A percentile compares a stretch with the other conserved stretches of the same genome.
These are phyloP conservation scores for Fragum fragum DNA, from an alignment of 2,888 invertebrate genomes.

Conservation along the genomic window DNA sequence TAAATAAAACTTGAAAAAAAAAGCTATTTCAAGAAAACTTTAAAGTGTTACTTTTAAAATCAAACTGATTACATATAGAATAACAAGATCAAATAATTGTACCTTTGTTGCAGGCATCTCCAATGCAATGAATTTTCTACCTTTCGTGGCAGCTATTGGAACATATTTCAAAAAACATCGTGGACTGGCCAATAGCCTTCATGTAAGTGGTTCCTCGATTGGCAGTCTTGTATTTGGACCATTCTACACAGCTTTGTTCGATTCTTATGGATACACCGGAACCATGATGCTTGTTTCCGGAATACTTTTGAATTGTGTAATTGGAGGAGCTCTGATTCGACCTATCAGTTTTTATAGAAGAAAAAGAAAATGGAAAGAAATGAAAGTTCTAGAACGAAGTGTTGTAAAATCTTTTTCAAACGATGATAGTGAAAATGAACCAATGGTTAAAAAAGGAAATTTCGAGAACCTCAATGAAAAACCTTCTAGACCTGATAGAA, in stretches of 20 bases:
- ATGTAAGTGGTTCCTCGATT: constrained; percentile 51
- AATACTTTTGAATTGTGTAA: constrained; percentile 45
- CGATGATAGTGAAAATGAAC: background rate
- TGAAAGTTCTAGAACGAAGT: background rate
- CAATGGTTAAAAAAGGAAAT: background rate
- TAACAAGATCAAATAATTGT: no score
- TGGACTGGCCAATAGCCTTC: constrained; percentile 54
- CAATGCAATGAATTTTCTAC: constrained; percentile 40
- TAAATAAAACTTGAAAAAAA: no score
- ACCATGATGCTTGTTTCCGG: constrained; percentile 55
- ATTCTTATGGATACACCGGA: constrained; percentile 51
- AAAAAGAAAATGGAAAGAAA: background rate
- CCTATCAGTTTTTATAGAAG: constrained; percentile 41
- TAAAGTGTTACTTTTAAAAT: no score
- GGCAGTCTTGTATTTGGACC: constrained; percentile 58
- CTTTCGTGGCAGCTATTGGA: constrained; percentile 45
- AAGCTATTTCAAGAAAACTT: no score
- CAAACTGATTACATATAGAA: no score
- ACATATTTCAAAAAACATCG: constrained; percentile 59
- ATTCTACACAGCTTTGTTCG: constrained; percentile 48
- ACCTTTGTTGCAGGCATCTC: constrained; percentile 33
- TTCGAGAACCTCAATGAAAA: background rate
- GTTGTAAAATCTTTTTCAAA: background rate
- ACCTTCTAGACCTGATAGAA: background rate
- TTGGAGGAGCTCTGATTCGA: constrained; percentile 51